Evolutionary conservation across 2,888 invertebrate genomes (phyloP), one percentile per base, ranked within the genome.

Genomic region (Subacronicta megacephala): DNA sequence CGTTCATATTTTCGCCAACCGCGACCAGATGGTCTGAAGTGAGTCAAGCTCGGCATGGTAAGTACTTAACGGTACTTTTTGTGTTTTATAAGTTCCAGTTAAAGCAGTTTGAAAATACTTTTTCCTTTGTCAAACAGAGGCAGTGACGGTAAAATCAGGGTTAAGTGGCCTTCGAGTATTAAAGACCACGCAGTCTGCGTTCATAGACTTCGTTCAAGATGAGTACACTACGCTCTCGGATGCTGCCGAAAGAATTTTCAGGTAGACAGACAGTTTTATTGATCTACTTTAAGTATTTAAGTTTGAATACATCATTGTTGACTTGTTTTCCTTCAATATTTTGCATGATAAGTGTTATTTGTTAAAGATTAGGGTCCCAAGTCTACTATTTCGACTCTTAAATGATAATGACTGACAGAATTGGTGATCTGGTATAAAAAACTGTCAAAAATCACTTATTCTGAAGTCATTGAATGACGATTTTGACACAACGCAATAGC

Each of bases 171-270:
- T 97, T 17, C 94, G 97, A 36, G 96, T 97, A 0, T 87, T 97
- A 62, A 97, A 97, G 87, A 97, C 97, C 0, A 97, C 97, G 0
- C 96, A 97, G 82, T 97, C 97, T 0, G 95, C 97, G 0, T 97
- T 97, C 81, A 96, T 95, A 2, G 96, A 97, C 85, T 97, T 97
- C 80, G 95, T 97, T 17, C 95, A 96, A 81, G 97, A 97, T 79
- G 97, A 97, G 76, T 97, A 96, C 85, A 95, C 97, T 20, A 96
- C 97, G 0, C 89, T 97, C 16, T 95, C 96, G 0, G 97, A 97
- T 86, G 95, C 96, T 36, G 95, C 96, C 40, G 97, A 97, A 83
- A 95, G 97, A 66, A 96, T 97, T 75, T 96, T 97, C 82, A 95
- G 94, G 94, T 83, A 69, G 12, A 18, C 40, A 33, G 2, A 10